Evolutionary conservation across 2,113 vertebrate genomes (phyloP), one percentile per base, ranked within the genome.

Genomic region (Brevimyrus niger): DNA sequence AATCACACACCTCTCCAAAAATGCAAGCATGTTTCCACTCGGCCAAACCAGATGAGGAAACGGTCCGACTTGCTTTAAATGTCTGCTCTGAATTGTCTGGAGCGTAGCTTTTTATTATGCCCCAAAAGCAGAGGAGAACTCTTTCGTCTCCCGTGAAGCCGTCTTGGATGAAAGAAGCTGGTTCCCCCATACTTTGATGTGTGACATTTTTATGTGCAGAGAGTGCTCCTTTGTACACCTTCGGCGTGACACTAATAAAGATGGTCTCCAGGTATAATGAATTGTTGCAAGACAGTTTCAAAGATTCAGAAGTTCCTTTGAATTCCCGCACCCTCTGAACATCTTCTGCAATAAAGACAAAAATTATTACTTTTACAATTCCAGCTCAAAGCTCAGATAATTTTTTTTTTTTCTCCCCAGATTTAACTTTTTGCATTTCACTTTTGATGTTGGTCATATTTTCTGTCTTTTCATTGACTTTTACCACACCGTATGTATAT

Each of bases 81-180:
- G 87, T 53, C 86, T 69, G 80, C 48, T 85, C 80, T 69, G 61
- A 84, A 58, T 83, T 58, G 23, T 73, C 19, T 38, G 31, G 83
- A 31, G 27, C 44, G 35, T 42, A 46, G 44, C 15, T 48, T 82
- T 89, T 90, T 87, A 90, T 90, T 84, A 89, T 35, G 35, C 73
- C 89, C 90, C 89, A 88, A 83, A 89, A 88, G 88, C 85, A 91
- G 89, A 90, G 89, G 27, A 84, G 55, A 90, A 80, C 84, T 87
- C 82, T 87, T 38, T 84, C 42, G 83, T 90, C 90, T 91, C 65
- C 76, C 19, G 88, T 87, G 90, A 46, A 89, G 73, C 44, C 27
- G 84, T 69, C 73, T 85, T 84, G 55, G 61, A 91, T 35, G 44
- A 73, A 53, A 10, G 38, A 69, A 47, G 50, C 89, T 84, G 35